Evolutionary conservation across 1,140 invertebrate species (phyloP).

Genomic region (Drosophila truncata): DNA sequence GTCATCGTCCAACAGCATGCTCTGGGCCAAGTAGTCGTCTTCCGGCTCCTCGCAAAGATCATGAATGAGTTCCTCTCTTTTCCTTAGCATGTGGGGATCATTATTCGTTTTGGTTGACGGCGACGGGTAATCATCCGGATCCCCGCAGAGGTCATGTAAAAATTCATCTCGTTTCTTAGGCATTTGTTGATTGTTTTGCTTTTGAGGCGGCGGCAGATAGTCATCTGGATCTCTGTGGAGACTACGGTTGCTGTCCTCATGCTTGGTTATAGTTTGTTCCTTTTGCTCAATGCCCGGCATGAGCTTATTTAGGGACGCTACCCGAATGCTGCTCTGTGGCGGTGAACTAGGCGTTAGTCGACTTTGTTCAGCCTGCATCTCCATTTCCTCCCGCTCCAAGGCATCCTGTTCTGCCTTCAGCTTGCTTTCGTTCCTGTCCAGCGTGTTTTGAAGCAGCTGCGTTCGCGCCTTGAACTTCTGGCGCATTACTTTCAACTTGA

Average conservation of each 20-base stretch:
- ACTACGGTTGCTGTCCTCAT: background rate
- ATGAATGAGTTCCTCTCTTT: constrained; percentile 44
- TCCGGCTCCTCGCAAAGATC: constrained; percentile 46
- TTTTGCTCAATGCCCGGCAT: background rate
- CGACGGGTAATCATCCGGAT: constrained; percentile 2
- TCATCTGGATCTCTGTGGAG: constrained; percentile 2
- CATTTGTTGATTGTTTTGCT: background rate
- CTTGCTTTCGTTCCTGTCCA: constrained; percentile 50
- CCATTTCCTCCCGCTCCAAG: constrained; percentile 57
- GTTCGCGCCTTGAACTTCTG: constrained; percentile 81
- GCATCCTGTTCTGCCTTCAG: constrained; percentile 23
- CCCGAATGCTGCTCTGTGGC: constrained; percentile 6
- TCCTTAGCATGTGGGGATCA: constrained; percentile 22
- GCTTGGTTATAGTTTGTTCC: constrained; percentile 1
- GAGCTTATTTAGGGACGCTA: background rate
- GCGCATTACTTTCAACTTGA: constrained; percentile 76
- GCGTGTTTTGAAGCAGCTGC: constrained; percentile 60
- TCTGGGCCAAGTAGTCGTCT: constrained; percentile 63
- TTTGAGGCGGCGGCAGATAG: background rate
- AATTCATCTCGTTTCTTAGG: constrained; percentile 22
- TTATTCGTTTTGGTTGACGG: background rate
- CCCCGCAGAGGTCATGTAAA: constrained; percentile 15
- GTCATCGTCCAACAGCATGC: constrained; percentile 63
- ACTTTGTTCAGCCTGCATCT: constrained; percentile 48
- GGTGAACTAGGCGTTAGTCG: background rate